Percentiles rank a stretch among this genome's conserved stretches.
phyloP scores from a whole-genome alignment of 2,888 invertebrate species.

The Macaria liturata region DNA sequence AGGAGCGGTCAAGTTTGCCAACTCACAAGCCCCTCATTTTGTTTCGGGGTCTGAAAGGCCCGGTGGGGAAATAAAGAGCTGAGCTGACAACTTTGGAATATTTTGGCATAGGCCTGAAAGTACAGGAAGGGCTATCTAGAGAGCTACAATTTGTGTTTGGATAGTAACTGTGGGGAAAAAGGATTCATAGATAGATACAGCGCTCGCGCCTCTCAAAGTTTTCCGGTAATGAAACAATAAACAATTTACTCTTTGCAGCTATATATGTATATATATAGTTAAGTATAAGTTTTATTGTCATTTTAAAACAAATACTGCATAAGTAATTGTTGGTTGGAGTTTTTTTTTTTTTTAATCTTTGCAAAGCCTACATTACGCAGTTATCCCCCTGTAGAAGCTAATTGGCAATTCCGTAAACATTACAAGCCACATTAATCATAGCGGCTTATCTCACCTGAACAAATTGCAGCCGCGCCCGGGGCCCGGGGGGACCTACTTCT shows the following conservation, averaged over 20 bases:
- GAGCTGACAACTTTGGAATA: constrained; percentile 25
- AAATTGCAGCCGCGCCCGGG: constrained; percentile 25
- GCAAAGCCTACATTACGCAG: no score
- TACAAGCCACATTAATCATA: constrained; percentile 31
- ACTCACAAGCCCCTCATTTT: constrained; percentile 18
- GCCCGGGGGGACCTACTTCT: no score
- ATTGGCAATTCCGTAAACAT: constrained; percentile 25
- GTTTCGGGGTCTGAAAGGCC: constrained; percentile 19
- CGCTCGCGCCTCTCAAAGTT: no score
- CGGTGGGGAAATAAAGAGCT: constrained; percentile 18
- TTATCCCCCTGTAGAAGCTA: neutral
- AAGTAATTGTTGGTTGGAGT: no score
- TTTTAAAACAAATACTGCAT: no score
- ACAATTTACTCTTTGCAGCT: no score
- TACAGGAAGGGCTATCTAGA: neutral
- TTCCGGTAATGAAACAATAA: no score
- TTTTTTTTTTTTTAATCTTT: no score
- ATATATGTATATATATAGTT: no score
- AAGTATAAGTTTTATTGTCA: no score
- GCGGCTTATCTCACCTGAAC: constrained; percentile 33
- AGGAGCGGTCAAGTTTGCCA: constrained; percentile 21
- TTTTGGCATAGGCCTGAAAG: constrained; percentile 11
- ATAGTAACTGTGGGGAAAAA: neutral
- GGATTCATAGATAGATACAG: neutral
- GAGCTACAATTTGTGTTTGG: neutral